Base-by-base conservation (phyloP, 2,797 vertebrate genomes). In the Sphenodon punctatus region DNA sequence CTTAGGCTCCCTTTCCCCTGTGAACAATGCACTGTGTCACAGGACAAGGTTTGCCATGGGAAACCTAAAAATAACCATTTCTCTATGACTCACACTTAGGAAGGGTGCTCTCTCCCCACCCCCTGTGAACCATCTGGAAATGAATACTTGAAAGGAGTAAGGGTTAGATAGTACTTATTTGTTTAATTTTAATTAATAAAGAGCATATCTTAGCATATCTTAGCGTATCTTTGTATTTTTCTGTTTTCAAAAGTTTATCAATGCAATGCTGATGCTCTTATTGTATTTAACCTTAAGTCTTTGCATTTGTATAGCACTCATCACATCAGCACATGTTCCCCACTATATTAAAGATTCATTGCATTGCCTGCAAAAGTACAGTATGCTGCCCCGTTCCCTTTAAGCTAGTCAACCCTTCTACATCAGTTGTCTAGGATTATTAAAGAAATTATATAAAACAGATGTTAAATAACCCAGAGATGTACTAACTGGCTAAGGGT, bases 31-130 rank as follows among this genome's bases (percentile, higher is more conserved):
- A 19, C 81, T 87, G 27, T 67, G 66, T 90, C 84, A 86, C 32
- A 88, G 80, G 79, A 93, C 86, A 94, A 93, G 58, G 77, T 88
- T 83, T 93, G 63, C 76, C 86, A 79, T 75, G 17, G 84, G 78
- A 92, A 95, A 67, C 27, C 75, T 92, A 94, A 95, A 94, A 93
- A 94, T 93, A 94, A 25, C 78, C n/a, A 81, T 46, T 19, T 87
- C 88, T 88, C 69, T 90, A 81, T 93, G 82, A 85, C 84, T 93
- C 78, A 89, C 88, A 78, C 48, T 90, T 87, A 87, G 84, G 84
- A 82, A 86, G 91, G 39, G 80, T 43, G 73, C 79, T 94, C 90
- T 90, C 84, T 91, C 92, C 84, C n/a, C n/a, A n/a, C n/a, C n/a
- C n/a, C n/a, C n/a, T 90, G 10, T 89, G 85, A 86, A 86, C 67